phyloP scores from a whole-genome alignment of 2,113 vertebrate genomes.

The Onychorhynchus coronatus region DNA sequence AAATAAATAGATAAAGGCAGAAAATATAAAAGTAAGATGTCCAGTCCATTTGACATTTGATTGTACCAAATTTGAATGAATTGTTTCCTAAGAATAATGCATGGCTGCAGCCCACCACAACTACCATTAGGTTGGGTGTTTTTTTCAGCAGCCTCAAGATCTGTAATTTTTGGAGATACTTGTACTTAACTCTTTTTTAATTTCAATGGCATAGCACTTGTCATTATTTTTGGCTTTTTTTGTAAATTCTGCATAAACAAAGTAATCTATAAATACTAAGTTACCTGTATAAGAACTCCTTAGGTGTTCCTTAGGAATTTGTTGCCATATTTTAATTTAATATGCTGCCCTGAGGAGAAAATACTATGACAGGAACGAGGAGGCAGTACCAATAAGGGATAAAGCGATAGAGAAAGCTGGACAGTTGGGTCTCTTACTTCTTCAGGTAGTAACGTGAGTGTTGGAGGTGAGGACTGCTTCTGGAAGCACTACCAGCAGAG shows the following conservation, averaged over 20 bases:
- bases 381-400: neutral
- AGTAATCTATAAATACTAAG: neutral
- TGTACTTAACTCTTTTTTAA: neutral
- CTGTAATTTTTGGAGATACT: neutral
- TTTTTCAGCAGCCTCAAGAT: neutral
- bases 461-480: neutral
- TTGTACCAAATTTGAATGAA: neutral
- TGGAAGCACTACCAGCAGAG: neutral
- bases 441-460: neutral
- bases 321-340: neutral
- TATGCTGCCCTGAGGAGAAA: neutral
- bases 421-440: neutral
- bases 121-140: neutral
- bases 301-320: neutral
- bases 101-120: neutral
- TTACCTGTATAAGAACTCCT: neutral
- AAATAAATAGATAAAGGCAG: conserved; percentile 35
- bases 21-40: conserved; percentile 1
- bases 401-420: neutral
- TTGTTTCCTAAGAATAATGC: conserved; percentile 17
- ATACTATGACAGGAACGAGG: neutral
- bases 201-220: neutral
- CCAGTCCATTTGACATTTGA: conserved; percentile 16
- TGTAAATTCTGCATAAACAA: neutral
- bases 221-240: neutral